phyloP scores from a whole-genome alignment of 2,888 invertebrate species.

The Drosophila algonquin region DNA sequence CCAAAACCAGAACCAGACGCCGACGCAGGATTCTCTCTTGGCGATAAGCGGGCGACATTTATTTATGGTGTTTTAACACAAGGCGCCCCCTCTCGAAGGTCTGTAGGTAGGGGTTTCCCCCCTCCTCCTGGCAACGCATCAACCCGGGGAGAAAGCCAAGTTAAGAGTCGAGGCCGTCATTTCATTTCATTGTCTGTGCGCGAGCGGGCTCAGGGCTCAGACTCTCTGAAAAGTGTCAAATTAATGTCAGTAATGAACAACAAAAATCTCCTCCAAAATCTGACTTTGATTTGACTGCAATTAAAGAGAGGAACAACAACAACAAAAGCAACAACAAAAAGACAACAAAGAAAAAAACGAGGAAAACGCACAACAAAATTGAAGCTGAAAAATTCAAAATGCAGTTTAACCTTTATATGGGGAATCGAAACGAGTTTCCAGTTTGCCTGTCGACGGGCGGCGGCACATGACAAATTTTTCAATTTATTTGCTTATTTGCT shows the following conservation, averaged over 20 bases:
- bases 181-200: slow-evolving; percentile 38
- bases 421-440: slow-evolving; percentile 34
- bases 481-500: slow-evolving; percentile 29
- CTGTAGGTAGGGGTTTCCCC: not conserved
- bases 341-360: slow-evolving; percentile 12
- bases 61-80: slow-evolving; percentile 77
- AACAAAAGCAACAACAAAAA: not conserved
- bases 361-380: slow-evolving; percentile 41
- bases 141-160: slow-evolving; percentile 20
- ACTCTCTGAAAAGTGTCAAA: slow-evolving; percentile 66
- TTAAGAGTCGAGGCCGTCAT: slow-evolving; percentile 44
- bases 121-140: not conserved
- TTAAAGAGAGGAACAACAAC: slow-evolving; percentile 30
- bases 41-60: slow-evolving; percentile 73
- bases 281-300: slow-evolving; percentile 46
- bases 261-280: slow-evolving; percentile 42
- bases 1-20: slow-evolving; percentile 41
- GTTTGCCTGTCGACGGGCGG: slow-evolving; percentile 35
- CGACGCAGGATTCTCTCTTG: slow-evolving; percentile 63
- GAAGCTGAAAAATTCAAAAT: slow-evolving; percentile 59
- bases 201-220: not conserved
- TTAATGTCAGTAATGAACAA: slow-evolving; percentile 68
- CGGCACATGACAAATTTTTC: slow-evolving; percentile 32
- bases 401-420: slow-evolving; percentile 69
- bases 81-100: slow-evolving; percentile 47